Base-by-base conservation (phyloP, 2,888 invertebrate genomes). In the Zaprionus bogoriensis region DNA sequence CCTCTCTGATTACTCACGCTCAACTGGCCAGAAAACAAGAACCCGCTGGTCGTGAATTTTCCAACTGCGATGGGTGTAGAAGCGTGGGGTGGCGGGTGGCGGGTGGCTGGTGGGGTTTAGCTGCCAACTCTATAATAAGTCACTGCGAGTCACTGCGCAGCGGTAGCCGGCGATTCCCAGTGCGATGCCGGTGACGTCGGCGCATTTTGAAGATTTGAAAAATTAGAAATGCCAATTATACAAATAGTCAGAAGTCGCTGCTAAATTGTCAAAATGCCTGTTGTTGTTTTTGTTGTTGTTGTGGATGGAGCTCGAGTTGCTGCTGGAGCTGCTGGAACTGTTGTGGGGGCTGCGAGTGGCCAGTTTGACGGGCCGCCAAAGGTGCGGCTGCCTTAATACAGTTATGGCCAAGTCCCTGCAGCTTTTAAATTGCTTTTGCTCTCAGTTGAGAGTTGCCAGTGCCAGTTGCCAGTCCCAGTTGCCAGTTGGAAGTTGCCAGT, bases 401-500 rank as follows among this genome's bases (percentile, higher is more conserved):
- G 88, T 89, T 82, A 85, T 82, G 76, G 82, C 80, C 74, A 81
- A 87, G 74, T 87, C 88, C 88, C 88, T 88, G 84, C 73, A 85
- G 85, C 87, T 87, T 77, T 78, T 70, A 80, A 84, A 83, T 81
- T 82, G 85, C 79, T 69, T 84, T 77, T 67, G 54, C 60, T 69
- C 53, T 47, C 42, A 52, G 73, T 57, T 62, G 54, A 28, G 17
- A 30, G 64, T 51, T 52, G 61, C 36, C 1, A 46, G 25, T 22
- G 46, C 44, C 58, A 59, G 64, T 69, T 70, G 57, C 38, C 12
- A 20, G 57, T n/a, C 7, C 6, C 14, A 14, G 6, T 41, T 28
- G 57, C 36, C 4, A 41, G 44, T 57, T 28, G 57, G 30, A 3
- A 41, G 44, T 57, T 59, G 50, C 63, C 23, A 44, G 50, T 32